Base-by-base conservation (phyloP, 2,888 invertebrate genomes). In the Volucella zonaria region DNA sequence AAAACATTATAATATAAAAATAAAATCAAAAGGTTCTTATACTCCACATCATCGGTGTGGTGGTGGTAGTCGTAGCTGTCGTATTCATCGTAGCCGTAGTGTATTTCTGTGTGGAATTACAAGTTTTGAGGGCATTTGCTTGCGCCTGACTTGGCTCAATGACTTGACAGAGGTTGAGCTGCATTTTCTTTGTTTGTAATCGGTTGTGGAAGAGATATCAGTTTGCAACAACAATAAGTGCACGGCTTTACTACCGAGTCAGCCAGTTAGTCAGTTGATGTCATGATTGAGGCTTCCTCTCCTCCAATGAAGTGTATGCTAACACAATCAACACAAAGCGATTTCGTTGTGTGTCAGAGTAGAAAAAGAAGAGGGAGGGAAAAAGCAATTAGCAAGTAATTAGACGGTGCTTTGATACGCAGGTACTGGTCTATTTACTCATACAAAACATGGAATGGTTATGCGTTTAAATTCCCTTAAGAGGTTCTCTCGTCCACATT, bases 161-260 rank as follows among this genome's bases (percentile, higher is more conserved):
- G 73, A 43, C 79, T 83, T 83, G 64, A 79, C 73, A 59, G 52
- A 70, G 58, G 54, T 75, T 70, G 64, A 66, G 64, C 70, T 45
- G 64, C 71, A 83, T 70, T 75, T 76, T 75, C 83, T 80, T 83
- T 83, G 83, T 80, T 76, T 80, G 71, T 71, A 71, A 75, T 83
- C 80, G 80, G 75, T 75, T 71, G 52, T 31, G 31, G 31, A 31
- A 31, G 31, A 70, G 79, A 75, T 83, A 80, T 83, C 80, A 76
- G 79, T 75, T 83, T 61, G 66, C 70, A 70, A 75, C 70, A 79
- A 78, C 61, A 77, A 82, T 64, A 40, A 68, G 38, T 43, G 10
- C 71, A 47, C 61, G 11, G 31, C 6, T 31, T 31, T 31, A 31
- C 58, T 38, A 14, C 45, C 10, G 38, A 82, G 64, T 61, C 67